Evolutionary conservation across 2,888 invertebrate genomes (phyloP).

Genomic region (Xestia ashworthii): DNA sequence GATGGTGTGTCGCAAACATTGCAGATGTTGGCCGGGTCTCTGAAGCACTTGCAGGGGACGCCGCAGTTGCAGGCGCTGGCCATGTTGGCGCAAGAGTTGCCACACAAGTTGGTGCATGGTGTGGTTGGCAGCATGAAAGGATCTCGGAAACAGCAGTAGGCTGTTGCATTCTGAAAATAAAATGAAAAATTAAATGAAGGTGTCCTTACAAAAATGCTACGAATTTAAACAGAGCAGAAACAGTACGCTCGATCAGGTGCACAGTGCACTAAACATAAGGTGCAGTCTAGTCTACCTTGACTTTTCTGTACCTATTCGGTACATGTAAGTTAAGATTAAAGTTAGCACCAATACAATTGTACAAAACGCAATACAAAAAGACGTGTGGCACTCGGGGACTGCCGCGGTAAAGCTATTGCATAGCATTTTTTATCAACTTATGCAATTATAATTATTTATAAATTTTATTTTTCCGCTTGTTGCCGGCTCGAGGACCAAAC

Average conservation of each 20-base stretch:
- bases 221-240: too few species aligned
- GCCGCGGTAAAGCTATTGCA: too few species aligned
- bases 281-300: not conserved
- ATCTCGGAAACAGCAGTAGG: constrained; percentile 72
- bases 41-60: constrained; percentile 65
- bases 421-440: too few species aligned
- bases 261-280: too few species aligned
- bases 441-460: too few species aligned
- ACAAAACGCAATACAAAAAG: not conserved
- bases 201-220: too few species aligned
- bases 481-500: too few species aligned
- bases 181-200: not conserved
- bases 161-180: constrained; percentile 65
- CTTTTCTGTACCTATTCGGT: not conserved
- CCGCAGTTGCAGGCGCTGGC: constrained; percentile 30
- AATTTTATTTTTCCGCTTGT: too few species aligned
- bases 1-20: constrained; percentile 59
- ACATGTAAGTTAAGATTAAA: not conserved
- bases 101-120: constrained; percentile 63
- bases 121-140: constrained; percentile 63
- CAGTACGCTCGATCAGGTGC: too few species aligned
- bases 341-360: not conserved
- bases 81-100: constrained; percentile 45
- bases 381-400: too few species aligned
- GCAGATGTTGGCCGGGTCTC: constrained; percentile 67